Percentiles rank a stretch among this genome's conserved stretches.
Evolutionary conservation across 2,888 invertebrate species (phyloP).

Genomic region (Euproctis similis): DNA sequence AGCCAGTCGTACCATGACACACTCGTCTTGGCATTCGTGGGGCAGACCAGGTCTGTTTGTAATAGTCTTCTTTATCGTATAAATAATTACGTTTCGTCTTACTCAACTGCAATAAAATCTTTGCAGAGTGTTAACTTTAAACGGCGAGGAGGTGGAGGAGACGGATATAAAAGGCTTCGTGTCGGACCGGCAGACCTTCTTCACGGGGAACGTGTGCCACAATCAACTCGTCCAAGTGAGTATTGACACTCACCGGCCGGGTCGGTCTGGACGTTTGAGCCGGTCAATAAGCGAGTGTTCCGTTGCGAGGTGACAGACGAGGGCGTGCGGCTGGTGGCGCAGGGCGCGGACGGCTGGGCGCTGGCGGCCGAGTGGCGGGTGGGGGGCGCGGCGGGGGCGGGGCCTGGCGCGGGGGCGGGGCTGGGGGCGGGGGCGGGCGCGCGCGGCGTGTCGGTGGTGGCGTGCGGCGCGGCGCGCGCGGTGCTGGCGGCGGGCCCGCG

Average conservation of each 20-base stretch:
- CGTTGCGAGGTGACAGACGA: slow-evolving; percentile 74
- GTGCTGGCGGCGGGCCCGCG: slow-evolving; percentile 93
- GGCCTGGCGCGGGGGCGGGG: slow-evolving; percentile 86
- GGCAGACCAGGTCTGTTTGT: slow-evolving; percentile 84
- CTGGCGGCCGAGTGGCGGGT: slow-evolving; percentile 77
- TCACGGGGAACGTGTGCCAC: slow-evolving; percentile 91
- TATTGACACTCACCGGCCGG: too few species aligned
- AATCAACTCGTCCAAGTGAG: slow-evolving; percentile 82
- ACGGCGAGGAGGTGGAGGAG: slow-evolving; percentile 98
- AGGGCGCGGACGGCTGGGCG: slow-evolving; percentile 32
- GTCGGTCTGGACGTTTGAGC: too few species aligned
- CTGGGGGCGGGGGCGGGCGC: slow-evolving; percentile 93
- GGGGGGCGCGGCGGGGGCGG: slow-evolving; percentile 88
- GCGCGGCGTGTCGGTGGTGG: slow-evolving; percentile 91
- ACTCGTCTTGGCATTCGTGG: slow-evolving; percentile 96
- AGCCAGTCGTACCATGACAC: slow-evolving; percentile 91
- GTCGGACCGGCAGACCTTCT: slow-evolving; percentile 94
- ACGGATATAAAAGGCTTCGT: slow-evolving; percentile 95
- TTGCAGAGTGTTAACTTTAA: slow-evolving; percentile 86
- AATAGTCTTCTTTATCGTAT: too few species aligned
- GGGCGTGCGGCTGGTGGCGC: slow-evolving; percentile 46
- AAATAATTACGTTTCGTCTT: too few species aligned
- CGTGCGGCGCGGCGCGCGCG: slow-evolving; percentile 82
- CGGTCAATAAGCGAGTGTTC: too few species aligned
- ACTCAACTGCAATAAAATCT: too few species aligned